A percentile compares a stretch with the other conserved stretches of the same genome.
Evolutionary conservation across 92 coral and sea anemone species (phyloP).

Genomic region (Umimayanthus kanabou): DNA sequence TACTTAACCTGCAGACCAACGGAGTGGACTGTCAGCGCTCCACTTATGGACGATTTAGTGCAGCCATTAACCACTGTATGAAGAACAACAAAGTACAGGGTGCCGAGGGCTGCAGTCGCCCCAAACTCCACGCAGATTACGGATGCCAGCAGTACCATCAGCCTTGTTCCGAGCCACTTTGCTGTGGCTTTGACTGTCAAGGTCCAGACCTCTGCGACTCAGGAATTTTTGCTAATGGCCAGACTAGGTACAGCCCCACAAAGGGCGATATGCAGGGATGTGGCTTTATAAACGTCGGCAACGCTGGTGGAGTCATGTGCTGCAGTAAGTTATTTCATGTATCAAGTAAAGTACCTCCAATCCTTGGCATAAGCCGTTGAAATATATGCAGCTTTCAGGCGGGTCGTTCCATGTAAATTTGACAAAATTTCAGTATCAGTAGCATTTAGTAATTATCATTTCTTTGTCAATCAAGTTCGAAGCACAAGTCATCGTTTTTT

Average conservation of each 20-base stretch:
- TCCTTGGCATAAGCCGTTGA: not conserved
- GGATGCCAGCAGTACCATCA: slow-evolving; percentile 79
- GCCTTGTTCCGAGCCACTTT: slow-evolving; percentile 80
- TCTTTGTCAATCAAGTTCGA: not conserved
- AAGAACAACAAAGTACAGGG: slow-evolving; percentile 50
- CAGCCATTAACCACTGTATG: slow-evolving; percentile 85
- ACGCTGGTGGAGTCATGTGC: slow-evolving; percentile 88
- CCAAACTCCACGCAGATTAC: slow-evolving; percentile 56
- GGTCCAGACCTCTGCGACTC: slow-evolving; percentile 86
- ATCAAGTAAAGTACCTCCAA: not conserved
- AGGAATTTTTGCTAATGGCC: slow-evolving; percentile 51
- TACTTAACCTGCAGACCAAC: slow-evolving; percentile 53
- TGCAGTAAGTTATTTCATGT: slow-evolving; percentile 47
- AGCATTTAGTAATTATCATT: not conserved
- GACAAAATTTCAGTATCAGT: not conserved
- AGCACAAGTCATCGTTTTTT: not conserved
- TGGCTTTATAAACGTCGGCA: slow-evolving; percentile 49
- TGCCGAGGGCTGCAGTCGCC: slow-evolving; percentile 74
- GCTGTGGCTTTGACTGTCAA: slow-evolving; percentile 72
- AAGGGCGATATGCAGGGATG: slow-evolving; percentile 76
- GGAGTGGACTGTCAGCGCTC: slow-evolving; percentile 76
- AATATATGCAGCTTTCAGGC: not conserved
- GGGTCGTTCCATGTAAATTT: too few relatives aligned
- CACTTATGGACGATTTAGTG: slow-evolving; percentile 74
- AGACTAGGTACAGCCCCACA: slow-evolving; percentile 63